Evolutionary conservation across 1,140 invertebrate species (phyloP).

Genomic region (Atta colombica): DNA sequence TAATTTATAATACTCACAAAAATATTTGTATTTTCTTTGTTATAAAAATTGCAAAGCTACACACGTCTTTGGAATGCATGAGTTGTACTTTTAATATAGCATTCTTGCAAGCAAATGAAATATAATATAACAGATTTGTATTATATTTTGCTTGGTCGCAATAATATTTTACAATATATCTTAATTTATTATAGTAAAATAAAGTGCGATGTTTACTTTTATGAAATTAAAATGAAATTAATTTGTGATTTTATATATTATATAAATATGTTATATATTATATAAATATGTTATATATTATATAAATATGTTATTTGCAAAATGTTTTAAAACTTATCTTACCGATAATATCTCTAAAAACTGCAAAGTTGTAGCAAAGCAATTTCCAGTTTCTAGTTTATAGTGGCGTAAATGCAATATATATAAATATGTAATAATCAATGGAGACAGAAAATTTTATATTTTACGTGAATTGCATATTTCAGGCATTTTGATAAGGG

Average conservation of each 20-base stretch:
- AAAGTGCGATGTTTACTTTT: not conserved
- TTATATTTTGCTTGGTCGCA: not conserved
- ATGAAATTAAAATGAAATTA: not conserved
- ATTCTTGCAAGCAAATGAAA: not conserved
- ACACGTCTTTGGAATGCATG: not conserved
- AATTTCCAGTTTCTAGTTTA: not conserved
- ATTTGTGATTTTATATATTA: not conserved
- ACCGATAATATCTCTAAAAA: not conserved
- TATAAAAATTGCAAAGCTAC: not conserved
- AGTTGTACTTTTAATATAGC: not conserved
- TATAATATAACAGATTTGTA: not conserved
- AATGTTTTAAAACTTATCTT: not conserved
- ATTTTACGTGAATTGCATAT: slow-evolving; percentile 9
- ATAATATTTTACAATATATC: not conserved
- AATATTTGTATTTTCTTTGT: not conserved
- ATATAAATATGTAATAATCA: not conserved
- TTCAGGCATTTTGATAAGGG: not conserved
- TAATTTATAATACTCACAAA: not conserved
- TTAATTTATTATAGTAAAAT: not conserved
- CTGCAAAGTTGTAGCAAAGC: not conserved
- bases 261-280: not conserved
- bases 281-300: not conserved
- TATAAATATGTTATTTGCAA: not conserved
- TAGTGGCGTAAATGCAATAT: too few species aligned
- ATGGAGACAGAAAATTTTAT: not conserved